Percentiles rank a stretch among this genome's conserved stretches.
Evolutionary conservation across 2,113 vertebrate genomes (phyloP).

Genomic region (chimpanzee (Pan troglodytes)): NHGRI_mPanTro3-v2.1_pri NC_072408.2:37339001-37339500

Average conservation of each 20-base stretch:
- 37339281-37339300: background rate
- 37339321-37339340: background rate
- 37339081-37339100: background rate
- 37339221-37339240: background rate
- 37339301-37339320: background rate
- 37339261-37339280: background rate
- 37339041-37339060: background rate
- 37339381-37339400: background rate
- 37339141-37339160: background rate
- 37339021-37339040: background rate
- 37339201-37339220: background rate
- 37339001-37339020: slow-evolving; percentile 6
- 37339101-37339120: background rate
- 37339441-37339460: background rate
- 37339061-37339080: background rate
- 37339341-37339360: background rate
- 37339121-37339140: background rate
- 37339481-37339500: too few relatives aligned
- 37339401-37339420: background rate
- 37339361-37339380: background rate
- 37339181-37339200: background rate
- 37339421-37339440: background rate
- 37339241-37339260: background rate
- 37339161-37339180: background rate
- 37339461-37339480: background rate